Conservation (phyloP, 2,888 invertebrate species). For the Hofmannophila pseudospretella region DNA sequence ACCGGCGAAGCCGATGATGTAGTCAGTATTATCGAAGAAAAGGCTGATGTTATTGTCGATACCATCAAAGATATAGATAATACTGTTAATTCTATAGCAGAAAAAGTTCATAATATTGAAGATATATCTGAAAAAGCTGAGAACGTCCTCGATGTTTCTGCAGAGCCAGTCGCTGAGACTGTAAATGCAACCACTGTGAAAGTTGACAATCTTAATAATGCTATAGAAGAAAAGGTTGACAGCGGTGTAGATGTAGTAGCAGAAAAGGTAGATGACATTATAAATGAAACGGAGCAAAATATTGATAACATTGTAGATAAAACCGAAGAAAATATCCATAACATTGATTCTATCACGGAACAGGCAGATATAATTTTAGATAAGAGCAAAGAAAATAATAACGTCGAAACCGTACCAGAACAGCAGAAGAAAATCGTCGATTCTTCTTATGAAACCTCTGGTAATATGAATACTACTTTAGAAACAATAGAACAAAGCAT, state of each 20-base stretch:
- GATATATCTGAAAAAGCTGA: background rate
- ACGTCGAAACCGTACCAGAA: background rate
- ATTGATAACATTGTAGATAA: background rate
- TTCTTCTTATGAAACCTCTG: background rate
- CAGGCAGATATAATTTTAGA: background rate
- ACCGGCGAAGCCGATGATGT: too few species aligned
- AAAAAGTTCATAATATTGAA: background rate
- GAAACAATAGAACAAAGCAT: too few species aligned
- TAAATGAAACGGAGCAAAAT: conserved; percentile 2
- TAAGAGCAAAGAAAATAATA: background rate
- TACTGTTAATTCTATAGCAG: background rate
- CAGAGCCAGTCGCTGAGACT: background rate
- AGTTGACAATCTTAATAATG: background rate
- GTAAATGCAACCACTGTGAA: background rate
- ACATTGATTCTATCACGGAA: background rate
- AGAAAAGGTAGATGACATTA: conserved; percentile 1
- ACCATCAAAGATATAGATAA: too few species aligned
- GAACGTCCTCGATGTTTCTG: too few species aligned
- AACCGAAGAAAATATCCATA: background rate
- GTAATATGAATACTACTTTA: too few species aligned
- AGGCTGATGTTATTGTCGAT: background rate
- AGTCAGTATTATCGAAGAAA: background rate
- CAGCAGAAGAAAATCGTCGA: background rate
- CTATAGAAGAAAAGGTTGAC: background rate
- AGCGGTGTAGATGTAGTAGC: background rate